Base-by-base conservation (phyloP, 1,140 invertebrate species). In the Cheumatopsyche charites region DNA sequence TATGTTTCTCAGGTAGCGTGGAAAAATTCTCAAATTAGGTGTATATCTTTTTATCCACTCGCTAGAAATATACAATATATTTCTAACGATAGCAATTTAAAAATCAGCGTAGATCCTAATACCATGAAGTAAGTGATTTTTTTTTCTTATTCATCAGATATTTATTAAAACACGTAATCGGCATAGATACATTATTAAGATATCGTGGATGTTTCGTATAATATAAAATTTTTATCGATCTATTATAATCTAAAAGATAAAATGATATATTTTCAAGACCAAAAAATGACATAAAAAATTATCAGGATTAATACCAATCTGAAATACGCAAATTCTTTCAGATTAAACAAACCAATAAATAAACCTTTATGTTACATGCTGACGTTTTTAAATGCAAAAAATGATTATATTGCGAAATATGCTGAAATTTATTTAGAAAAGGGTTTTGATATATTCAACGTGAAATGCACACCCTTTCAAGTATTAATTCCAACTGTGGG, bases 401-500 rank as follows among this genome's bases (percentile, higher is more conserved):
- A n/a, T 47, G 63, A 42, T n/a, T 41, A 71, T 36, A 67, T 71
- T 4, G 36, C n/a, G 1, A 68, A 68, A 55, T 68, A 68, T 29
- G 66, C 66, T 11, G 15, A 26, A 0, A 68, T 68, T 15, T 55
- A 49, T 19, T 55, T 68, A 15, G 47, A 55, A 4, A 43, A 68
- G 36, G 66, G 66, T 13, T 68, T 36, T 17, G 66, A 68, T 55
- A 25, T 68, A 41, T 49, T 68, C 7, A 68, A 43, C 23, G 25
- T 55, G 1, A 55, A 6, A 0, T 15, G 9, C 15, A 23, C 47
- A 17, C 42, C 36, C 4, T 17, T 36, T 7, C 25, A 68, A 29
- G 23, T 25, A 1, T 13, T 68, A 13, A 13, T 55, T 55, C 66
- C 66, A 5, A 26, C 12, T 17, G 0, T 2, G 12, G 66, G 66